Evolutionary conservation across 1,140 invertebrate species (phyloP), one percentile per base, ranked within the genome.

Genomic region (Colletes latitarsis): DNA sequence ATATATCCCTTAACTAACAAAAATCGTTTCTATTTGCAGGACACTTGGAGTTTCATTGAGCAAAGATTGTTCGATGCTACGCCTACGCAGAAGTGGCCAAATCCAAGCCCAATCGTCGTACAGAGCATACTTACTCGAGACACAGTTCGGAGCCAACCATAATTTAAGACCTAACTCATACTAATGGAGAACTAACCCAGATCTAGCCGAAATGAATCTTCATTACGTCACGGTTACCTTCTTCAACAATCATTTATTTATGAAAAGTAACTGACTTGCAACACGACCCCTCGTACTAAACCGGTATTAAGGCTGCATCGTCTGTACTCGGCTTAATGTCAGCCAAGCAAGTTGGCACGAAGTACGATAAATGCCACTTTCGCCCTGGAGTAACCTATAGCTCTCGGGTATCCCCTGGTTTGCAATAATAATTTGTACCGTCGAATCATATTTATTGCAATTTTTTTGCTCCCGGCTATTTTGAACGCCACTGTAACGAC

Each of bases 321-420:
- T 78, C 77, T 80, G 63, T 53, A 63, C 71, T 49, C 46, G 63
- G 78, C 78, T 80, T 80, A 80, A 80, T 80, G 78, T 80, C 78
- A 80, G 78, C 78, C 77, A 66, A 53, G 19, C 77, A 43, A 73
- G 77, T 73, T 79, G 77, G 77, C 77, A 75, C 78, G 71, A 80
- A 75, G 49, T 74, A 75, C 78, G 78, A 80, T 74, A 80, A 80
- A 80, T 80, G 78, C 78, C 78, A 80, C 78, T 80, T 80, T 80
- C 72, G 71, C 63, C 72, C 72, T 80, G 72, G 72, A 80, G 68
- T 75, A 80, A 74, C 62, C 78, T 67, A 80, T 46, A 53, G 75
- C 68, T 60, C 49, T 62, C 15, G 52, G 58, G 19, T 73, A 64
- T 64, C 43, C 77, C 21, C 41, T 73, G 43, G 19, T 68, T 76